Evolutionary conservation across 2,113 vertebrate genomes (phyloP).

Genomic region (Phylloscopus whistleri): DNA sequence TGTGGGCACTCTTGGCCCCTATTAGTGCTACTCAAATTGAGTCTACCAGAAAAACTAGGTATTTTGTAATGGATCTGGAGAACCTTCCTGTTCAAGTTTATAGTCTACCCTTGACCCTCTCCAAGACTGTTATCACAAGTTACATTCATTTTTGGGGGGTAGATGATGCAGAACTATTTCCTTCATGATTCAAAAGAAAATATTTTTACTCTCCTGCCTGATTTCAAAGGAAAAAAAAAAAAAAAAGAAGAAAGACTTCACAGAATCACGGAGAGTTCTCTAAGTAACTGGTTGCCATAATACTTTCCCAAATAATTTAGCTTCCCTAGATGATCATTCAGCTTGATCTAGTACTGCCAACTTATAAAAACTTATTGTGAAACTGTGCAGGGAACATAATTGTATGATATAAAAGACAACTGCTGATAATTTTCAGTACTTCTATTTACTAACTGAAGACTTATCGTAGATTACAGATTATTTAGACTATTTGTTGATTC

Average conservation of each 20-base stretch:
- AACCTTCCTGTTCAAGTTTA: not conserved
- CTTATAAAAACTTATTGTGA: not conserved
- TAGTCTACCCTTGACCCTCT: not conserved
- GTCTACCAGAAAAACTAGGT: not conserved
- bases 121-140: not conserved
- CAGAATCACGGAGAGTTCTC: not conserved
- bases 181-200: not conserved
- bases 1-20: constrained; percentile 3
- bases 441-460: not conserved
- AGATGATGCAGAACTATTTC: not conserved
- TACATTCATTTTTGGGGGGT: not conserved
- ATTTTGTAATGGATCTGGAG: not conserved
- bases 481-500: not conserved
- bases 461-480: not conserved
- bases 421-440: not conserved
- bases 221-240: not conserved
- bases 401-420: not conserved
- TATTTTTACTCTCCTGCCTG: not conserved
- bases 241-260: not conserved
- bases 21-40: not conserved
- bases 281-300: not conserved
- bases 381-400: not conserved
- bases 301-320: not conserved
- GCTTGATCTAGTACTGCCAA: not conserved
- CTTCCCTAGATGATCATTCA: not conserved